Evolutionary conservation across 2,888 invertebrate species (phyloP), one percentile per base, ranked within the genome.

Genomic region (Caenorhabditis afra): DNA sequence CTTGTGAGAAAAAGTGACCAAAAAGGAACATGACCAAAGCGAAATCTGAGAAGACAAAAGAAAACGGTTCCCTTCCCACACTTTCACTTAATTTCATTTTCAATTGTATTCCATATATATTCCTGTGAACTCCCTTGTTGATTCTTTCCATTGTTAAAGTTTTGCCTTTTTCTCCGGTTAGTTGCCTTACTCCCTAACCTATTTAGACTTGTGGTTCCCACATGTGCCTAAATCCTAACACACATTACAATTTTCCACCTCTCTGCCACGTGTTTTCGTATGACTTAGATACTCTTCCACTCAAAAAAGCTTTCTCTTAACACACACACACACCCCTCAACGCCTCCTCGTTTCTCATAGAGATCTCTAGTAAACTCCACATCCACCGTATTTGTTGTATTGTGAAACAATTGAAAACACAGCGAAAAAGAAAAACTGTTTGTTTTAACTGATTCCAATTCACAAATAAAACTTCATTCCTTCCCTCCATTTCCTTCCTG

Each of bases 251-350:
- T 14, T 29, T 52, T n/a, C 23, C 52, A n/a, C 67, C 7, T 66
- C 66, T 53, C 66, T 35, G 45, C 55, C 66, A 74, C 77, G 58
- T 67, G 62, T 59, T 70, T 29, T 29, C 7, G 59, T 66, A 57
- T 70, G 50, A 59, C 44, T 65, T 77, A 77, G 77, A 77, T 77
- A 77, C 77, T 77, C 77, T 58, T 44, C 58, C 47, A 53, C 58
- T 53, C 53, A 61, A n/a, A n/a, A n/a, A 61, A 67, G 75, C 75
- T 76, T 76, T 76, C 75, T 68, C 75, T 76, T 76, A 76, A 47
- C 29, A 20, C 58, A 44, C 70, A 5, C 37, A 20, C 57, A 44
- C 70, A 5, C 37, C n/a, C 57, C 47, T 39, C 47, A 39, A 53
- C 61, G 29, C 29, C 29, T 35, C 49, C 39, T 29, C 47, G 53